Percentiles rank a stretch among this genome's conserved stretches.
Conservation (phyloP, 2,888 invertebrate species). For the Operophtera brumata region DNA sequence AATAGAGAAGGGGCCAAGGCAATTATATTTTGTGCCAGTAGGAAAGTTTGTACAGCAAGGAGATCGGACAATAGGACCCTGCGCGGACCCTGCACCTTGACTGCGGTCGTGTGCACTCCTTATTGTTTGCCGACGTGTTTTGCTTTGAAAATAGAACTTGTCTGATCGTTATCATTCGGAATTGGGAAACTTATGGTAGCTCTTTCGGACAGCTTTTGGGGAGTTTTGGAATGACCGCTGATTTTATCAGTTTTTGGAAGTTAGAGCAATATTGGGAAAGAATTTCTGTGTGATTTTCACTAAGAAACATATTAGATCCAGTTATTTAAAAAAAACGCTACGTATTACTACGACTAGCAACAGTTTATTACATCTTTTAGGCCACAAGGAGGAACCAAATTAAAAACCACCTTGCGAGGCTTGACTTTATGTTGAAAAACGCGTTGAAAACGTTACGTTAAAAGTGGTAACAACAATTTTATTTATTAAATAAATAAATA, state of each 20-base stretch:
- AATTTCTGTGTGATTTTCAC: no score
- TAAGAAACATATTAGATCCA: no score
- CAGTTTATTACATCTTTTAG: no score
- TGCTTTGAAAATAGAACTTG: constrained; percentile 55
- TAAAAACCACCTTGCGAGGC: no score
- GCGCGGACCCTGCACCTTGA: constrained; percentile 55
- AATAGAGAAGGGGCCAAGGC: constrained; percentile 66
- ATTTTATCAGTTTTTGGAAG: neutral
- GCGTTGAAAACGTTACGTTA: no score
- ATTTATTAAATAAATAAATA: no score
- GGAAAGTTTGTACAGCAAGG: constrained; percentile 54
- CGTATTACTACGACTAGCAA: no score
- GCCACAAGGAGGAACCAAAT: no score
- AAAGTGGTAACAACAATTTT: no score
- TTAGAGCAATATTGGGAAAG: no score
- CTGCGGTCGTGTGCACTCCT: constrained; percentile 64
- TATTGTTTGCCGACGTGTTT: constrained; percentile 56
- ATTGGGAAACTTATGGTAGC: constrained; percentile 34
- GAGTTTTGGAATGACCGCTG: neutral
- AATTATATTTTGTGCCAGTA: constrained; percentile 66
- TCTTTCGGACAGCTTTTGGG: constrained; percentile 1
- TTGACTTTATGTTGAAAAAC: no score
- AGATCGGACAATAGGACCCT: constrained; percentile 54
- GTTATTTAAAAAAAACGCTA: no score
- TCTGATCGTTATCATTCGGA: constrained; percentile 48